These are phyloP conservation scores for Deroplatys truncata DNA, from an alignment of 2,888 invertebrate species.

Conservation along the genomic window DNA sequence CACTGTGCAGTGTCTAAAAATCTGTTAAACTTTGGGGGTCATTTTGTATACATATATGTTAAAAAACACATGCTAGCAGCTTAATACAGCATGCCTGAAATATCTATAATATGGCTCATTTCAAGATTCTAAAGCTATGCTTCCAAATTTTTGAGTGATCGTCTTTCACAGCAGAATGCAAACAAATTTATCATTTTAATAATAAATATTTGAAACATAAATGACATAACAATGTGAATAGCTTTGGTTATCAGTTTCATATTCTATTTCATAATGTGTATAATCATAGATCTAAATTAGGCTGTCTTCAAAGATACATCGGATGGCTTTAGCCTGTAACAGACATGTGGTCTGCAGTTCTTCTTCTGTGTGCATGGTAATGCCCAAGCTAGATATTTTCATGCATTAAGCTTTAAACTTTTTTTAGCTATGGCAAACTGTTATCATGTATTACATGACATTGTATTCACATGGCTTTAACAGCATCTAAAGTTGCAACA, in stretches of 20 bases:
- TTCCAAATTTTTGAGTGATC: not conserved
- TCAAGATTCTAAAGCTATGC: not conserved
- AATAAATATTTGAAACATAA: not conserved
- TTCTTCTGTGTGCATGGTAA: not conserved
- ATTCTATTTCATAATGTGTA: not conserved
- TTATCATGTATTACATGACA: too few species aligned
- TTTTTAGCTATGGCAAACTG: too few species aligned
- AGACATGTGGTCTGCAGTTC: not conserved
- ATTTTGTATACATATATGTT: not conserved
- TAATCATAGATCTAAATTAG: not conserved
- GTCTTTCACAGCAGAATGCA: not conserved
- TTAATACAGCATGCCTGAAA: not conserved
- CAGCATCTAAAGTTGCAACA: not conserved
- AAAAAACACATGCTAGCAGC: not conserved
- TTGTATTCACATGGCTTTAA: too few species aligned
- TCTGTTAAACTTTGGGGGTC: not conserved
- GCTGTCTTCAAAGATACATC: not conserved
- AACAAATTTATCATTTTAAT: not conserved
- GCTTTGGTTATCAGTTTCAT: not conserved
- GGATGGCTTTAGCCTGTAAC: not conserved
- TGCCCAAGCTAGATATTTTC: not conserved
- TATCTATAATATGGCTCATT: not conserved
- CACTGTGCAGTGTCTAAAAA: not conserved
- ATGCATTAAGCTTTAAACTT: too few species aligned
- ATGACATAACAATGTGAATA: not conserved